Conservation (phyloP, 2,113 vertebrate species). For the Ophiodon elongatus region DNA sequence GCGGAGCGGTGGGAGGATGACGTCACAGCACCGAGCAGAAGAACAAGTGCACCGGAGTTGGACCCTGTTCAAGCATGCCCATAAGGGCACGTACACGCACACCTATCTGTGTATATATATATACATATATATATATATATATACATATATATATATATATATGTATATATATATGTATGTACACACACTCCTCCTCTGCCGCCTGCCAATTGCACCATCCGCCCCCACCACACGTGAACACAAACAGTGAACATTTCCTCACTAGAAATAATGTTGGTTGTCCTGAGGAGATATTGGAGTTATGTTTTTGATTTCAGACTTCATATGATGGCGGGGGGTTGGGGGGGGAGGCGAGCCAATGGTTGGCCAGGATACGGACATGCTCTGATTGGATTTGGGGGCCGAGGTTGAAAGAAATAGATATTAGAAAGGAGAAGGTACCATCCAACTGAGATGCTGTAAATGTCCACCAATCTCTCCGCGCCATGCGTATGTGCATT, state of each 20-base stretch:
- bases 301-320: slow-evolving; percentile 50
- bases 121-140: slow-evolving; percentile 10
- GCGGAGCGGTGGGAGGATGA: slow-evolving; percentile 83
- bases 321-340: slow-evolving; percentile 6
- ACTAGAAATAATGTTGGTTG: slow-evolving; percentile 57
- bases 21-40: slow-evolving; percentile 81
- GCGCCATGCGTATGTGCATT: slow-evolving; percentile 4
- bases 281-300: slow-evolving; percentile 62
- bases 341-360: slow-evolving; percentile 32
- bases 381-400: slow-evolving; percentile 67
- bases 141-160: slow-evolving; percentile 10
- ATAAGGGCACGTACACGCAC: slow-evolving; percentile 36
- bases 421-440: slow-evolving; percentile 24
- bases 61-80: slow-evolving; percentile 55
- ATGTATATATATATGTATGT: not conserved
- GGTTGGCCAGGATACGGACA: slow-evolving; percentile 44
- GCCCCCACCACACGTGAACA: slow-evolving; percentile 40
- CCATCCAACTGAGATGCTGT: slow-evolving; percentile 25
- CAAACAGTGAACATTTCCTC: slow-evolving; percentile 48
- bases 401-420: slow-evolving; percentile 27
- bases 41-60: slow-evolving; percentile 77
- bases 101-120: not conserved
- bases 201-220: slow-evolving; percentile 38
- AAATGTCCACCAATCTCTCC: slow-evolving; percentile 6
- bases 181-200: slow-evolving; percentile 34